A percentile compares a stretch with the other conserved stretches of the same genome.
Conservation (phyloP, 2,113 vertebrate genomes). For the Pteropus alecto region DNA sequence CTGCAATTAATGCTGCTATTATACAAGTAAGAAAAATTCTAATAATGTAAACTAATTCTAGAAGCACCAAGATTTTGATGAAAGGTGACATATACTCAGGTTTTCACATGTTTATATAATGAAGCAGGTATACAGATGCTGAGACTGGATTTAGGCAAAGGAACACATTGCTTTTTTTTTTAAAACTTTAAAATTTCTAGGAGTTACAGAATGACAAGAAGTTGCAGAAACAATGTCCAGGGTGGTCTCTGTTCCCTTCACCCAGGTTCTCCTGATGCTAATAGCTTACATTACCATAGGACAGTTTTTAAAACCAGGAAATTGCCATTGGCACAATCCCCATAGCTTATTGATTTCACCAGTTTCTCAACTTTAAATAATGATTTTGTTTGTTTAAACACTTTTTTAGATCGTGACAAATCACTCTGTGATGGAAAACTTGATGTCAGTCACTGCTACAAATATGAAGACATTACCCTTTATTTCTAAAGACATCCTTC, state of each 20-base stretch:
- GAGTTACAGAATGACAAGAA: not conserved
- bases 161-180: not conserved
- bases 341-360: not conserved
- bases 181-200: not conserved
- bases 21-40: constrained; percentile 80
- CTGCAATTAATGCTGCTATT: constrained; percentile 81
- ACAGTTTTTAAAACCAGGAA: not conserved
- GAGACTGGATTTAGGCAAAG: not conserved
- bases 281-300: not conserved
- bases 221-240: not conserved
- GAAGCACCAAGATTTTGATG: not conserved
- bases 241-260: not conserved
- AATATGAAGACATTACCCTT: constrained; percentile 71
- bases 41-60: not conserved
- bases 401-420: constrained; percentile 73
- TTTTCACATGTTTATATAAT: not conserved
- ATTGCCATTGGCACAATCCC: not conserved
- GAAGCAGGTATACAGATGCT: not conserved
- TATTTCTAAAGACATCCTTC: not conserved
- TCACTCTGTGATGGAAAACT: constrained; percentile 76
- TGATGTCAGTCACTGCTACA: constrained; percentile 74
- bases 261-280: not conserved
- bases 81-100: not conserved
- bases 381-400: not conserved
- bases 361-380: not conserved